Base-by-base conservation (phyloP, 64 coral and sea anemone genomes). In the Actinia equina region DNA sequence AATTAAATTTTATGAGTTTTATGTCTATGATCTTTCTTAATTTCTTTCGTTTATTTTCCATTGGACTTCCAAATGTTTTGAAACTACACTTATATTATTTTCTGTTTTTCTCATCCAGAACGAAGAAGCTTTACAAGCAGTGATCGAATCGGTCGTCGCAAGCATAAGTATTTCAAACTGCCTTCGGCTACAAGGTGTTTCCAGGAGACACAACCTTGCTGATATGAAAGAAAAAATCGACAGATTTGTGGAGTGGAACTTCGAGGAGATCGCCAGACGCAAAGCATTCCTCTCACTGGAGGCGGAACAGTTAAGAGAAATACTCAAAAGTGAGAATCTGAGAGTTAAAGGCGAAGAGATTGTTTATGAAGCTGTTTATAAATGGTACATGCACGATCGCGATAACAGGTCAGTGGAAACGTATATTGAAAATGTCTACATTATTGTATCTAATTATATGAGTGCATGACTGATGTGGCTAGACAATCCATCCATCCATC, bases 171-270 rank as follows among this genome's bases (percentile, higher is more conserved):
- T 80, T 43, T 92, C 94, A 17, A 93, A 92, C 55, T 96, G 94
- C 62, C 60, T 96, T 25, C 71, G 37, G n/a, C 91, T 96, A 41
- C 92, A 93, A 53, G 54, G 85, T 43, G 57, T 89, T 22, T 84
- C 91, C 11, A 79, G 83, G 56, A 96, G 65, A 8, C 83, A 89
- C 12, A 84, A 89, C 15, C 87, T 93, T 22, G 83, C 80, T 52
- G 86, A 88, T 43, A 87, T 96, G 88, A 83, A 88, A 51, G 57
- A 63, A 37, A 96, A 96, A 71, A 93, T 96, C 17, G 88, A 91
- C 55, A 91, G 94, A 43, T 96, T 93, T 43, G 80, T 96, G 14
- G 91, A 96, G 57, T 96, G 94, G 94, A 96, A 96, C 43, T 96
- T 96, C 85, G 85, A 87, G 45, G 62, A 42, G 12, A 27, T 96